Percentiles rank a stretch among this genome's conserved stretches.
phyloP scores from a whole-genome alignment of 1,140 invertebrate genomes.

The Apis florea region DNA sequence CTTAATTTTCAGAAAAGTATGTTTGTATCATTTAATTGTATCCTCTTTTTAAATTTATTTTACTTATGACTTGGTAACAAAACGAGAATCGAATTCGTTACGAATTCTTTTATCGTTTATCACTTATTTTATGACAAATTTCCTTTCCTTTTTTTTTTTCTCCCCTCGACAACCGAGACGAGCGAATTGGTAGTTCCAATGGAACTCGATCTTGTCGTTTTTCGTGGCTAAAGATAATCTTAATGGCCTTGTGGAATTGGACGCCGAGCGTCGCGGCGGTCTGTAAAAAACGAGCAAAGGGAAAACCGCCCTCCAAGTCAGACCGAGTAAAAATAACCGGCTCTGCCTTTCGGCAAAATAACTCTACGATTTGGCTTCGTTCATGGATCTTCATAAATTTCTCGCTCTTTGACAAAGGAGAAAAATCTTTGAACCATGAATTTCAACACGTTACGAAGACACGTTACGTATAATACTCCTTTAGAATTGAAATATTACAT shows the following conservation, averaged over 20 bases:
- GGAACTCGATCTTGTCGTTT: constrained; percentile 39
- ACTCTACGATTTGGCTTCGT: constrained; percentile 20
- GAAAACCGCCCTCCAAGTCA: constrained; percentile 39
- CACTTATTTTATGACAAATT: neutral
- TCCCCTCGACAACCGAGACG: too few relatives aligned
- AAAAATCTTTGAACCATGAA: neutral
- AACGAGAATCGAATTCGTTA: neutral
- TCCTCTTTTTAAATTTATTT: neutral
- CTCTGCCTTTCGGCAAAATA: constrained; percentile 11
- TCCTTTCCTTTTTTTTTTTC: neutral
- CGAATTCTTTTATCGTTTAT: neutral
- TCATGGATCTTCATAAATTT: neutral
- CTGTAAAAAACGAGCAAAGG: constrained; percentile 48
- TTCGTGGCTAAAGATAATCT: constrained; percentile 61
- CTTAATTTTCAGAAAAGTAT: constrained; percentile 38
- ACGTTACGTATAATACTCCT: neutral
- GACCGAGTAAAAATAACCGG: constrained; percentile 47
- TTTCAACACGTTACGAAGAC: too few relatives aligned
- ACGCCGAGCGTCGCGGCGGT: constrained; percentile 23
- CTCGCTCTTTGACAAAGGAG: neutral
- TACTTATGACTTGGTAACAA: too few relatives aligned
- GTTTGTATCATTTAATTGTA: neutral
- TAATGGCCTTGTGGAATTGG: constrained; percentile 49
- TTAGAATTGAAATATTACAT: neutral
- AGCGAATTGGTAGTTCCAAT: constrained; percentile 4